Conservation (phyloP, 2,797 vertebrate species). For the Coregonus ussuriensis region DNA sequence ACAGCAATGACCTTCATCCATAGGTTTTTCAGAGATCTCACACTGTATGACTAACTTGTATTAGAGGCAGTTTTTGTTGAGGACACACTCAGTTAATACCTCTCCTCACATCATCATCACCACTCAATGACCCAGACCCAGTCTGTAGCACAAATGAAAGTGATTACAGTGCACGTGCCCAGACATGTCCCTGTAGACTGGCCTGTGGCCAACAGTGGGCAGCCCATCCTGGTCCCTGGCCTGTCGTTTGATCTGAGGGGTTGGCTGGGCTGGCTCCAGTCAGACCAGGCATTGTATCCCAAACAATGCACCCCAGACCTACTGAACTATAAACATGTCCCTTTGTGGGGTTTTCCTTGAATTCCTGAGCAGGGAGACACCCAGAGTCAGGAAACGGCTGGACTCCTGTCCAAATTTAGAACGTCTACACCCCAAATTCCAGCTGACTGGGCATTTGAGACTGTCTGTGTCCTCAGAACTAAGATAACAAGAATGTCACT, state of each 20-base stretch:
- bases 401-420: conserved; percentile 77
- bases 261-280: conserved; percentile 82
- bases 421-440: conserved; percentile 52
- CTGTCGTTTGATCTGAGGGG: conserved; percentile 75
- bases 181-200: conserved; percentile 63
- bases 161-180: conserved; percentile 63
- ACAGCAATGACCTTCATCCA: background rate
- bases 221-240: conserved; percentile 56
- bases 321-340: conserved; percentile 81
- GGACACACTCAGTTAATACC: conserved; percentile 1
- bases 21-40: background rate
- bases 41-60: background rate
- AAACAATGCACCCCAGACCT: conserved; percentile 84
- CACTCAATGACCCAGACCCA: background rate
- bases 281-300: conserved; percentile 83
- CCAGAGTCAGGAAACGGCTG: conserved; percentile 78
- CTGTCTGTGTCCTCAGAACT: conserved; percentile 31
- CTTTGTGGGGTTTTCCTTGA: conserved; percentile 77
- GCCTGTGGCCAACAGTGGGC: conserved; percentile 72
- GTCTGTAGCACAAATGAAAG: conserved; percentile 35
- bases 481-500: conserved; percentile 42
- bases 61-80: background rate
- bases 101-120: background rate
- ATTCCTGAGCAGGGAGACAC: conserved; percentile 77
- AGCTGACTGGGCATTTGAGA: conserved; percentile 69